Base-by-base conservation (phyloP, 37 sponge, comb jelly and placozoan species). In the Amphimedon queenslandica region DNA sequence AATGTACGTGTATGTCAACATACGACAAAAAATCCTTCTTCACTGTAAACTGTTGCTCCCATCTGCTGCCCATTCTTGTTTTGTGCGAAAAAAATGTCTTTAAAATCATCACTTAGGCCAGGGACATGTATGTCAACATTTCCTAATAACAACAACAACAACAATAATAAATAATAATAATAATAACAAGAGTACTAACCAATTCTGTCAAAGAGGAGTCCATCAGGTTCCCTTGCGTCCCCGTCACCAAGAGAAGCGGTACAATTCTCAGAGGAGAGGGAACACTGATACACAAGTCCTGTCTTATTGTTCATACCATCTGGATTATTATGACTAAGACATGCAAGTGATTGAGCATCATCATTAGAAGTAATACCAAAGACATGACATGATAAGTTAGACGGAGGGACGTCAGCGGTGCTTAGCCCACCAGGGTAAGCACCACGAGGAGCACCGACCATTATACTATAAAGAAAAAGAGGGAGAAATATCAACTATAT, bases 391-490 rank as follows among this genome's bases (percentile, higher is more conserved):
- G n/a, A n/a, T n/a, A n/a, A n/a, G n/a, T n/a, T n/a, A n/a, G n/a
- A n/a, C n/a, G n/a, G n/a, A n/a, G n/a, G n/a, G n/a, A n/a, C n/a
- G n/a, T n/a, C n/a, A n/a, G n/a, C n/a, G n/a, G n/a, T n/a, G 8
- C 13, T 18, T 47, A 47, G 8, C 6, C 81, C 81, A 35, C 81
- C 81, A 53, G 73, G 73, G 36, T 63, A 81, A 53, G 73, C 57
- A 2, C 81, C 81, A 32, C 23, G 29, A 2, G 81, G 81, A 55
- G 81, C 81, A 56, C 81, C 81, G 1, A 81, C 68, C 3, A 81
- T 65, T 30, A 81, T 51, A n/a, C n/a, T n/a, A n/a, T n/a, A n/a
- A n/a, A n/a, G n/a, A n/a, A n/a, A n/a, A n/a, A n/a, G n/a, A n/a
- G n/a, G n/a, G n/a, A n/a, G n/a, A n/a, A n/a, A n/a, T n/a, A n/a